Conservation (phyloP, 2,888 invertebrate genomes). For the Sclerodermus sp. region DNA sequence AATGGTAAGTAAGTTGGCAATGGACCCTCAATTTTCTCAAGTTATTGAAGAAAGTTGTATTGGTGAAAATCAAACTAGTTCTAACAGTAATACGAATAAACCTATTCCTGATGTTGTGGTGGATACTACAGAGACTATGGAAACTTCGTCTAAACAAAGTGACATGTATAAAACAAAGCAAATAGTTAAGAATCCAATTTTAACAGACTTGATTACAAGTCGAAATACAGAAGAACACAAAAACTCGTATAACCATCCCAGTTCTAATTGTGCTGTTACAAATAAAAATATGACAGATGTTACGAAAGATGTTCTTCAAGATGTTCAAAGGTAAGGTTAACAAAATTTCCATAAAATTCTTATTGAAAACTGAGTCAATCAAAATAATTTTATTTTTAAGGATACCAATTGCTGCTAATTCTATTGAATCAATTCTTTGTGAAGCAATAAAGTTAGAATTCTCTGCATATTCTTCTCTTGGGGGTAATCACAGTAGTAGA, state of each 20-base stretch:
- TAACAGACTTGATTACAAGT: constrained; percentile 50
- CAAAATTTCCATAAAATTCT: background rate
- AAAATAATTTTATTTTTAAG: constrained; percentile 34
- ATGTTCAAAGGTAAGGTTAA: constrained; percentile 65
- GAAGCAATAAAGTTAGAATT: constrained; percentile 86
- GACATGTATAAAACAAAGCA: constrained; percentile 28
- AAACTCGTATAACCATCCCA: constrained; percentile 19
- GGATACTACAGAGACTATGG: background rate
- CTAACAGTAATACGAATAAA: constrained; percentile 12
- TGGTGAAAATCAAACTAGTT: no score
- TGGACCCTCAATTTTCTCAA: constrained; percentile 44
- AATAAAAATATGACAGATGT: constrained; percentile 51
- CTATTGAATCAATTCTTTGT: constrained; percentile 81
- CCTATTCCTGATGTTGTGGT: constrained; percentile 6
- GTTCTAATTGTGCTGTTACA: constrained; percentile 23
- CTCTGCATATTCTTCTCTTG: constrained; percentile 70
- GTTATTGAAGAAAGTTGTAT: constrained; percentile 33
- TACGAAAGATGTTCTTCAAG: constrained; percentile 68
- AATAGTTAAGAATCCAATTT: constrained; percentile 43
- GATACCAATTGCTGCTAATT: constrained; percentile 66
- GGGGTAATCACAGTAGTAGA: constrained; percentile 65
- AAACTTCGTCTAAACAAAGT: constrained; percentile 13
- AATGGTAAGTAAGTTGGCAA: constrained; percentile 32
- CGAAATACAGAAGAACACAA: constrained; percentile 39
- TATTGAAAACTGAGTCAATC: background rate